Evolutionary conservation across 2,888 invertebrate species (phyloP), one percentile per base, ranked within the genome.

Genomic region (Aplocera efformata): DNA sequence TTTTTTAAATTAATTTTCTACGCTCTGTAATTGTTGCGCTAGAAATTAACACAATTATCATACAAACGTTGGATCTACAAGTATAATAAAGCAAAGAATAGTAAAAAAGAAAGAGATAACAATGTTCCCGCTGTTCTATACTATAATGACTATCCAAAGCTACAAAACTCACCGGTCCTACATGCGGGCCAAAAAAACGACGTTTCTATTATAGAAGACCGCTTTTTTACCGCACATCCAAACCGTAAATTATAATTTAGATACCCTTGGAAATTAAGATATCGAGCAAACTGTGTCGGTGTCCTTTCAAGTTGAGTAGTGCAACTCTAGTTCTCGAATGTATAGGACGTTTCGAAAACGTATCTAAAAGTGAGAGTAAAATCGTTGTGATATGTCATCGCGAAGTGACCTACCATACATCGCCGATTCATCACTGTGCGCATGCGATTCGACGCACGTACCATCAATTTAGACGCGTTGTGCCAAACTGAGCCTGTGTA

Each of bases 181-280:
- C 72, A 79, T 80, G 78, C 76, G 76, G 76, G 72, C 41, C 67
- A 74, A 79, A 84, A 84, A 85, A 81, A 76, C 69, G 72, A 88
- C 77, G 70, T 76, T 64, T 88, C 88, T 88, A 88, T 88, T 85
- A 86, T 69, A 72, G 73, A 62, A 53, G 66, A 52, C 64, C 71
- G 64, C 67, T 84, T 86, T 85, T 86, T 86, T 79, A 72, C 67
- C 53, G 48, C 56, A 55, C 67, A 58, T 32, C 63, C 63, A 68
- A 75, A 79, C 78, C 80, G 77, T 86, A 86, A 85, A 85, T 84
- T 86, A 86, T 86, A 85, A 85, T 85, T 85, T 84, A 83, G 74
- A 72, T 72, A 71, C 71, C 66, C 72, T 71, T 67, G 67, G 63
- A 75, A 88, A 88, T 88, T 82, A 79, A 88, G 88, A 83, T 82